Evolutionary conservation across 2,888 invertebrate species (phyloP).

Genomic region (Cynaeus angustus): DNA sequence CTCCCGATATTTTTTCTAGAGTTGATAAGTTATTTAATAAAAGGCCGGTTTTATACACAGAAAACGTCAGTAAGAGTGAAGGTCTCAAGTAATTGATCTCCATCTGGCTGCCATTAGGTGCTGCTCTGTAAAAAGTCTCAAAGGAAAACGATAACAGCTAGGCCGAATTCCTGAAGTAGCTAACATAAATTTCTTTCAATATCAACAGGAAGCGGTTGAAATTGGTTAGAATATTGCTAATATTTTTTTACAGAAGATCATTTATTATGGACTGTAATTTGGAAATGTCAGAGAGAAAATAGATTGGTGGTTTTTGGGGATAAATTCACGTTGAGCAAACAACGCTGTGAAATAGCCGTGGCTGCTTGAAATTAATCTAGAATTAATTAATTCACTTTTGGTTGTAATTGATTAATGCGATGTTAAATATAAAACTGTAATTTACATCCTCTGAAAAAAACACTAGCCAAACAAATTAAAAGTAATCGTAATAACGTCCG

Average conservation of each 20-base stretch:
- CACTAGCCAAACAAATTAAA: slow-evolving; percentile 6
- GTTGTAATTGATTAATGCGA: slow-evolving; percentile 13
- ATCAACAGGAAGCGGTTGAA: slow-evolving; percentile 12
- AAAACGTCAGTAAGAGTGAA: slow-evolving; percentile 17
- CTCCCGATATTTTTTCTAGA: neutral
- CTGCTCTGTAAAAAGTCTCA: slow-evolving; percentile 30
- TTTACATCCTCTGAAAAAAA: slow-evolving; percentile 6
- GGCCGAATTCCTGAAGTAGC: slow-evolving; percentile 19
- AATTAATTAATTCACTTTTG: slow-evolving; percentile 26
- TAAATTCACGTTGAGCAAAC: slow-evolving; percentile 4
- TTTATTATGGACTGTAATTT: slow-evolving; percentile 18
- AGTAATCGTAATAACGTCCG: slow-evolving; percentile 4
- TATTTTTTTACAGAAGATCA: slow-evolving; percentile 4
- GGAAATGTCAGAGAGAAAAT: slow-evolving; percentile 9
- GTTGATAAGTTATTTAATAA: slow-evolving; percentile 17
- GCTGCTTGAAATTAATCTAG: slow-evolving; percentile 2
- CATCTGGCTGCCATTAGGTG: slow-evolving; percentile 28
- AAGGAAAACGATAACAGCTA: slow-evolving; percentile 30
- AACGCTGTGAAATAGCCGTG: neutral
- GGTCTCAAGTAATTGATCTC: slow-evolving; percentile 28
- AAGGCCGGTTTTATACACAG: neutral
- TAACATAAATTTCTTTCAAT: slow-evolving; percentile 17
- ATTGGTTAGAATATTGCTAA: slow-evolving; percentile 14
- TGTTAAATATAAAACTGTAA: slow-evolving; percentile 15
- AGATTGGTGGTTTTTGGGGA: slow-evolving; percentile 11